phyloP scores from a whole-genome alignment of 2,113 vertebrate species.

The Notarius lentiginosus region DNA sequence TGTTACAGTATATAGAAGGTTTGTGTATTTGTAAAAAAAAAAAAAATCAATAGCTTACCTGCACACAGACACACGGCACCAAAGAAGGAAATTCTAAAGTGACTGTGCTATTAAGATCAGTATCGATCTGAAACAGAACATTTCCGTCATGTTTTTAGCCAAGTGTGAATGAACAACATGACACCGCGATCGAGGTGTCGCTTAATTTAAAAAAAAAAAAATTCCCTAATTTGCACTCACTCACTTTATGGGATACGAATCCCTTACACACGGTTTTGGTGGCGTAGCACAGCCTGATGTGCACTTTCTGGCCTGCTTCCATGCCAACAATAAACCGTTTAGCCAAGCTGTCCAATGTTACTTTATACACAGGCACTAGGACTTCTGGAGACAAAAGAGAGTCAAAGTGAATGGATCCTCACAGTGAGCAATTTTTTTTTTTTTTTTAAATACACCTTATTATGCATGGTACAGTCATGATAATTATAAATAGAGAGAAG shows the following conservation, averaged over 20 bases:
- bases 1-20: neutral
- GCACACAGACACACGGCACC: slow-evolving; percentile 71
- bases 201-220: neutral
- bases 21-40: neutral
- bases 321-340: slow-evolving; percentile 57
- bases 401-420: neutral
- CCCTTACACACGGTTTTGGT: fast-evolving
- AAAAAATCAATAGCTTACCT: slow-evolving; percentile 64
- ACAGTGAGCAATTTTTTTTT: neutral
- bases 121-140: slow-evolving; percentile 58
- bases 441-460: neutral
- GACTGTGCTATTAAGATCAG: slow-evolving; percentile 44
- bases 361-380: slow-evolving; percentile 50
- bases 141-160: neutral
- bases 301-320: slow-evolving; percentile 34
- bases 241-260: neutral
- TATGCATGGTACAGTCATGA: neutral
- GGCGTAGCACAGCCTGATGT: slow-evolving; percentile 54
- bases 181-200: neutral
- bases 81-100: slow-evolving; percentile 63
- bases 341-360: slow-evolving; percentile 50
- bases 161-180: neutral
- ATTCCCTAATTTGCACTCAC: too few relatives aligned
- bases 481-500: neutral
- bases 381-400: slow-evolving; percentile 18